Percentiles rank a stretch among this genome's conserved stretches.
These are phyloP conservation scores for Ophion ventricosus DNA, from an alignment of 2,888 invertebrate species.

Conservation along the genomic window DNA sequence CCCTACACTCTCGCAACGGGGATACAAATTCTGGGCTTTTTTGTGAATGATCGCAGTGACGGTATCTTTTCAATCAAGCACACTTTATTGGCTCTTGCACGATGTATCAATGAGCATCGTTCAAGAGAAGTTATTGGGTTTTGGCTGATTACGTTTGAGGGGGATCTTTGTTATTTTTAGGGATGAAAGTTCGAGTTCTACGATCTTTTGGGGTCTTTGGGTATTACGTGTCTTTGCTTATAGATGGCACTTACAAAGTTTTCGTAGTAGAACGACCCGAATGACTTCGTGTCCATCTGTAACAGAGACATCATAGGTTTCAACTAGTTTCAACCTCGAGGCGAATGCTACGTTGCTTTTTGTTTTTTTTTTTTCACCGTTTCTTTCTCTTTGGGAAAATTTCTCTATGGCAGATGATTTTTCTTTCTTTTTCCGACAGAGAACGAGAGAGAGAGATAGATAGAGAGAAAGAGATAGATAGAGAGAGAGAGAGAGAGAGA, in stretches of 20 bases:
- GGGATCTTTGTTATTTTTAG: background rate
- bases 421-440: slow-evolving; percentile 65
- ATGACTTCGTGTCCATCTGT: slow-evolving; percentile 98
- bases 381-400: slow-evolving; percentile 33
- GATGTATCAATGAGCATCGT: no score
- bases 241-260: slow-evolving; percentile 93
- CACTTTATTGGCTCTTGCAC: no score
- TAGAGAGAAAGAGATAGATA: no score
- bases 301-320: slow-evolving; percentile 85
- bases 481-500: no score
- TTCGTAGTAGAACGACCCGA: slow-evolving; percentile 98
- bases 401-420: slow-evolving; percentile 33
- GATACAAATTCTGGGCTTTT: no score
- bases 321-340: slow-evolving; percentile 80
- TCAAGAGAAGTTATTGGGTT: no score
- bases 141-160: background rate
- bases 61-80: no score
- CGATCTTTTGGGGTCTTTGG: background rate
- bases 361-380: slow-evolving; percentile 33
- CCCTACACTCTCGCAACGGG: no score
- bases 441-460: slow-evolving; percentile 23
- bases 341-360: slow-evolving; percentile 56
- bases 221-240: slow-evolving; percentile 61
- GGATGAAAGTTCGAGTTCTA: background rate
- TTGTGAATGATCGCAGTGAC: no score